Evolutionary conservation across 1,140 invertebrate species (phyloP), one percentile per base, ranked within the genome.

Genomic region (Ceratina australensis): DNA sequence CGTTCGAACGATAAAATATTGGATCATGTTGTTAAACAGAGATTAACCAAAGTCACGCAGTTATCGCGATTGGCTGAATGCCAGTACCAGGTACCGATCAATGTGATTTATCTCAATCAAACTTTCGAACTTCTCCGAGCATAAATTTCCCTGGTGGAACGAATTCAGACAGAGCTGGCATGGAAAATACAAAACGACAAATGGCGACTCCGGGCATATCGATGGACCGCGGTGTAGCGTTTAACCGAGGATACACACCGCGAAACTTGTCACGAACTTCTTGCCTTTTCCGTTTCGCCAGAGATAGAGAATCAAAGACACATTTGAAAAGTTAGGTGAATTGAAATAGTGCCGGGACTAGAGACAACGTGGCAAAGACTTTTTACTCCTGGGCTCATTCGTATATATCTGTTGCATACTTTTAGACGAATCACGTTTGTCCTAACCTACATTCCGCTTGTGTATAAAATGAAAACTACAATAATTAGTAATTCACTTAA

Each of bases 281-380:
- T 74, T 52, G 13, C 2, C 13, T 1, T n/a, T n/a, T n/a, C n/a
- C 13, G 10, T 0, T 16, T 13, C 15, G 5, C 20, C n/a, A n/a
- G 24, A 61, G 63, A 74, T 57, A 24, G 69, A 73, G 69, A 69
- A 59, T 74, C 60, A 42, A 71, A 73, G 74, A 79, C 64, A 74
- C 54, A 66, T 78, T 33, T 33, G n/a, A 24, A 26, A 79, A 82
- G 80, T 74, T 82, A 26, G 13, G 20, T n/a, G 12, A 13, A 24
- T 49, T 26, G 47, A 64, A 49, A 76, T 28, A 47, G 64, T 20
- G 61, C 42, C 33, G 26, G 20, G 10, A 42, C 2, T 5, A 64
- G 22, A 2, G 54, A 24, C 47, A 68, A 13, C 1, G 10, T 28
- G 42, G 13, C 10, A 10, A 1, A 0, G 10, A 10, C 10, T 42